Percentiles rank a stretch among this genome's conserved stretches.
Evolutionary conservation across 2,113 vertebrate species (phyloP).

Genomic region (Corythaeola cristata): DNA sequence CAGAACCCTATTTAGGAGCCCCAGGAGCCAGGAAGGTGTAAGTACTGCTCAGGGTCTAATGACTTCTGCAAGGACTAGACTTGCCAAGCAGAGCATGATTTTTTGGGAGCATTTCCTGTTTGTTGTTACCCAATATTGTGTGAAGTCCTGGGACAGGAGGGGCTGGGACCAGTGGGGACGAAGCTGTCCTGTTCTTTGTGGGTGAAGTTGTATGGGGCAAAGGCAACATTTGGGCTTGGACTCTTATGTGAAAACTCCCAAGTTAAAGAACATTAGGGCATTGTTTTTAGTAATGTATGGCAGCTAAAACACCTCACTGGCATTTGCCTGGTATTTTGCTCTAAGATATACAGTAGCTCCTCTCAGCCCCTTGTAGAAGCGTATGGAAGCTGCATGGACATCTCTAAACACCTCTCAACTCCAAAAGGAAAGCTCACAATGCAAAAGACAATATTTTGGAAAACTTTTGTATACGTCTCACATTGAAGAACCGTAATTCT

Average conservation of each 20-base stretch:
- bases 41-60: not conserved
- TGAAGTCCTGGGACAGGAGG: not conserved
- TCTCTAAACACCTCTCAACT: not conserved
- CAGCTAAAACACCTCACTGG: not conserved
- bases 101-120: rapidly evolving
- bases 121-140: not conserved
- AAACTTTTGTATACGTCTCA: not conserved
- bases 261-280: not conserved
- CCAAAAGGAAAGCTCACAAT: not conserved
- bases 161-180: not conserved
- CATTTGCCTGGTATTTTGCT: not conserved
- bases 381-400: not conserved
- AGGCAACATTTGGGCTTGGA: not conserved
- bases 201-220: not conserved
- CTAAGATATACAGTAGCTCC: not conserved
- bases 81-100: not conserved
- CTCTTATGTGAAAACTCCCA: not conserved
- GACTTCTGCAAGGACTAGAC: not conserved
- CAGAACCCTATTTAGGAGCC: not conserved
- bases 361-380: not conserved
- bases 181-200: not conserved
- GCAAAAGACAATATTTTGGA: not conserved
- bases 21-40: not conserved
- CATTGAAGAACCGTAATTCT: not conserved
- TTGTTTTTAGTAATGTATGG: not conserved